Conservation (phyloP, 2,888 invertebrate genomes). For the Suillia variegata region DNA sequence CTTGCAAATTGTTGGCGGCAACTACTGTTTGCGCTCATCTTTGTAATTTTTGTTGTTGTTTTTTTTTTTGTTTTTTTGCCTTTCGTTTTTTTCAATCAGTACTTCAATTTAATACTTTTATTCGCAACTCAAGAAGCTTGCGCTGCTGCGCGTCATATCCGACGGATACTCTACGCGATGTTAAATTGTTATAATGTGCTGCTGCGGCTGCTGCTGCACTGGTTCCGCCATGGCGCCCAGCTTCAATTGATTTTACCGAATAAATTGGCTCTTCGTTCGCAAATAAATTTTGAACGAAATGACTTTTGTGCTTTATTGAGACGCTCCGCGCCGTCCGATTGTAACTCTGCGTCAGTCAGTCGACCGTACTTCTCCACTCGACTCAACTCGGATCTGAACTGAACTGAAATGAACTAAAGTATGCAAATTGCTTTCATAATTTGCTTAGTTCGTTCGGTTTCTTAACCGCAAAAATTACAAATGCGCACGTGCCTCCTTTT, state of each 20-base stretch:
- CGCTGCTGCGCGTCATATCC: neutral
- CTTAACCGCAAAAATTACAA: slow-evolving; percentile 20
- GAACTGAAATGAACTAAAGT: slow-evolving; percentile 6
- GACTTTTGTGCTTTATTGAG: neutral
- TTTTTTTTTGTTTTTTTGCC: no score
- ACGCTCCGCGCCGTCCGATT: no score
- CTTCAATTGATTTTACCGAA: slow-evolving; percentile 1
- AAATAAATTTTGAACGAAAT: neutral
- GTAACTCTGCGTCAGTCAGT: neutral
- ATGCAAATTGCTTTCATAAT: slow-evolving; percentile 21
- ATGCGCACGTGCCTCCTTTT: slow-evolving; percentile 14
- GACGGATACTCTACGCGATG: neutral
- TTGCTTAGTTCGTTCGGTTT: slow-evolving; percentile 13
- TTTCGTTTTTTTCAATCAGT: neutral
- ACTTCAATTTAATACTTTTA: neutral
- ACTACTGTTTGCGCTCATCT: slow-evolving; percentile 28
- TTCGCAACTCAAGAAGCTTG: neutral
- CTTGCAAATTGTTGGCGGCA: slow-evolving; percentile 35
- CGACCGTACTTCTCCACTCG: no score
- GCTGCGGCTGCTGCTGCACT: no score
- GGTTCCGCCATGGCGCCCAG: neutral
- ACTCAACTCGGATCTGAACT: neutral
- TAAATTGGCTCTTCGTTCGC: neutral
- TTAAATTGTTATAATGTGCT: neutral
- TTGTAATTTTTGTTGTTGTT: no score